phyloP scores from a whole-genome alignment of 2,797 vertebrate genomes.

The Silurus aristotelis region DNA sequence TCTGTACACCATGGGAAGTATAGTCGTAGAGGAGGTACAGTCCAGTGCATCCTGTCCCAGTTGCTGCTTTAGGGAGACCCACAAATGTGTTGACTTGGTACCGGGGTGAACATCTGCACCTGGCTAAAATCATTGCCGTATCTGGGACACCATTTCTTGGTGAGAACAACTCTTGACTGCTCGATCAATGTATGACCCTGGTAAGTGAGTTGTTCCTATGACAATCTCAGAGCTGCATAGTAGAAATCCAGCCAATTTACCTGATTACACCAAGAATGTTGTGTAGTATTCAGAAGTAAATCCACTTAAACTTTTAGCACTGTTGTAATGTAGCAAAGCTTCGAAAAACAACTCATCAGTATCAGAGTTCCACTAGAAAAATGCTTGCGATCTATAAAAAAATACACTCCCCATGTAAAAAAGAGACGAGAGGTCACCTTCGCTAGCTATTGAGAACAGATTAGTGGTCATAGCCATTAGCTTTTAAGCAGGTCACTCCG shows the following conservation, averaged over 20 bases:
- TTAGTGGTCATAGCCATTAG: background rate
- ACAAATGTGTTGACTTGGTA: slow-evolving; percentile 7
- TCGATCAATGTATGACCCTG: background rate
- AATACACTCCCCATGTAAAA: background rate
- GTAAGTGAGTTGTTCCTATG: background rate
- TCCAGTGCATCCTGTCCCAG: slow-evolving; percentile 18
- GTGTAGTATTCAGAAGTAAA: background rate
- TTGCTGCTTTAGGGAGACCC: background rate
- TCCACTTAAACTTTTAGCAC: background rate
- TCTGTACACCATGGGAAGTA: slow-evolving; percentile 17
- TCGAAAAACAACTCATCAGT: background rate
- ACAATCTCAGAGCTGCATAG: background rate
- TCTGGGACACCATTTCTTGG: slow-evolving; percentile 7
- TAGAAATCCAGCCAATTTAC: background rate
- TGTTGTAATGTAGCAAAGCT: no score
- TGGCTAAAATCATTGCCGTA: slow-evolving; percentile 5
- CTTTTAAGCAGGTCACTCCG: background rate
- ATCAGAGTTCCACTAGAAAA: background rate
- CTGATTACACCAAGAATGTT: background rate
- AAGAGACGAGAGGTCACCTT: background rate
- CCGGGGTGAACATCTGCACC: slow-evolving; percentile 3
- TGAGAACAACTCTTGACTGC: background rate
- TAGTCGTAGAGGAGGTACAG: background rate
- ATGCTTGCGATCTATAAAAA: background rate
- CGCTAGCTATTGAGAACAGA: background rate